A percentile compares a stretch with the other conserved stretches of the same genome.
Evolutionary conservation across 2,113 vertebrate species (phyloP).

Genomic region (Scatophagus argus): DNA sequence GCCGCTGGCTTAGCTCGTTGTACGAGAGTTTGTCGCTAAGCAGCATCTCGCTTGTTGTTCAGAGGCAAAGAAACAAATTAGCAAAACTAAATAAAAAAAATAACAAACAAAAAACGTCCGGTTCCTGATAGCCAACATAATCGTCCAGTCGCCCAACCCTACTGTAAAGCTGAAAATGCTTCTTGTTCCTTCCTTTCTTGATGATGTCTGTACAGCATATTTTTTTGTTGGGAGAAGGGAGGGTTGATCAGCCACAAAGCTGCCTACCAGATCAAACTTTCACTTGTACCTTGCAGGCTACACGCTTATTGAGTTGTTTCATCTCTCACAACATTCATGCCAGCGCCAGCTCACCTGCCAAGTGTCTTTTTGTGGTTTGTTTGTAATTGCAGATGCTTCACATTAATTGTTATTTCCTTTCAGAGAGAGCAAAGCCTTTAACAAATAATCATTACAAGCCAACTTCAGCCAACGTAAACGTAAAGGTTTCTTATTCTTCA

Average conservation of each 20-base stretch:
- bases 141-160: too few species aligned
- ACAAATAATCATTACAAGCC: background rate
- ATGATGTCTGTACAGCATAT: background rate
- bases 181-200: slow-evolving; percentile 13
- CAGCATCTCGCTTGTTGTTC: too few species aligned
- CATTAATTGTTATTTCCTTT: background rate
- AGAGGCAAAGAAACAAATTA: too few species aligned
- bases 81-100: too few species aligned
- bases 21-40: too few species aligned
- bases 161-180: too few species aligned
- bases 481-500: background rate
- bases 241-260: slow-evolving; percentile 15
- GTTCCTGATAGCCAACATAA: too few species aligned
- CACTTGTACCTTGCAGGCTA: slow-evolving; percentile 7
- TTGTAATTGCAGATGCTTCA: slow-evolving; percentile 24
- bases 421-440: slow-evolving; percentile 28
- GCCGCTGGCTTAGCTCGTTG: too few species aligned
- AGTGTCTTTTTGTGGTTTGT: slow-evolving; percentile 48
- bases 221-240: background rate
- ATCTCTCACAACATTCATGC: background rate
- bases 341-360: slow-evolving; percentile 46
- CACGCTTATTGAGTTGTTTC: slow-evolving; percentile 1
- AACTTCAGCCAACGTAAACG: slow-evolving; percentile 3
- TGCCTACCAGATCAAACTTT: slow-evolving; percentile 43
- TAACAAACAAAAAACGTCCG: too few species aligned